Evolutionary conservation across 2,797 vertebrate species (phyloP), one percentile per base, ranked within the genome.

Genomic region (Sebastes matsubarae): DNA sequence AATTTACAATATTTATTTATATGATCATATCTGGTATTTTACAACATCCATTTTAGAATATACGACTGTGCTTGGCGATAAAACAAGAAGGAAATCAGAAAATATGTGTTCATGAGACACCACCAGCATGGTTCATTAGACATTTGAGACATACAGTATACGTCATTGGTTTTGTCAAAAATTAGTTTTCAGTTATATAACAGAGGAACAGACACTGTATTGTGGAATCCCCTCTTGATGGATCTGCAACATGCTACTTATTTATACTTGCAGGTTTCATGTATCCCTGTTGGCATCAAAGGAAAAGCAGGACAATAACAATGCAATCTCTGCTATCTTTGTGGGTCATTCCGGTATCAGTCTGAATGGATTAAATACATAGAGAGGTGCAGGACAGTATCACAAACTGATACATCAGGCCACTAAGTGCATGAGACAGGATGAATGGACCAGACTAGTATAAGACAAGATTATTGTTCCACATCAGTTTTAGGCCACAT

Each of bases 1-100:
- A 80, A 88, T 91, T 29, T 90, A 85, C 89, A 87, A 83, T 87
- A 85, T 86, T 83, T 82, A 87, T 90, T 89, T 36, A 14, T 76
- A 70, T 87, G 29, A 82, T 80, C 68, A 75, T 63, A 60, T 83
- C 68, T 80, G 42, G 4, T 76, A 82, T 86, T 88, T 89, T 81
- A 87, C 79, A 86, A 74, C 68, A 88, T 80, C 59, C 30, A 82
- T 50, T 85, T 81, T 27, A 80, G 30, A 87, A 68, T 69, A 79
- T 75, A 83, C 63, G 59, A 65, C 80, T 85, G 82, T 86, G 82
- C 85, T 85, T 75, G n/a, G 78, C 58, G 32, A 72, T 77, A 72
- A 85, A 78, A 73, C 22, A 57, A 74, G 38, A 77, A n/a, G 29
- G 32, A 66, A 76, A 27, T 80, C 75, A 81, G 67, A 76, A 61